phyloP scores from a whole-genome alignment of 2,113 vertebrate genomes.

The Antigone vipio region DNA sequence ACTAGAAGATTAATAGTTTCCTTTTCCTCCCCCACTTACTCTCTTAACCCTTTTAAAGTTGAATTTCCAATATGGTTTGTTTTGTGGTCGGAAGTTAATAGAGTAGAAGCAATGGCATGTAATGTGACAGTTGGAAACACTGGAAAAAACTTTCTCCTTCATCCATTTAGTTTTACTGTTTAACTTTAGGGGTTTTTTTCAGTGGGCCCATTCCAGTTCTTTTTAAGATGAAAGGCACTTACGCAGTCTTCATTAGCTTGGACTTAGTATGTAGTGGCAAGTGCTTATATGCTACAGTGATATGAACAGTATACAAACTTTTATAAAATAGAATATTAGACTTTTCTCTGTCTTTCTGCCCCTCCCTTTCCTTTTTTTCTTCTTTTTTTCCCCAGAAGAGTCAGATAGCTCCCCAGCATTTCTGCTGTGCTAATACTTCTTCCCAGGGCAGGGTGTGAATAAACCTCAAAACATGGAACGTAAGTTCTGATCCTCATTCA shows the following conservation, averaged over 20 bases:
- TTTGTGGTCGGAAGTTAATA: background rate
- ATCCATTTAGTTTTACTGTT: background rate
- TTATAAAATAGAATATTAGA: background rate
- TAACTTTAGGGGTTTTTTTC: background rate
- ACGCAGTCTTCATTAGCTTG: background rate
- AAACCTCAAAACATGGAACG: background rate
- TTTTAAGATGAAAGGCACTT: background rate
- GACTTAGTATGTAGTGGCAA: background rate
- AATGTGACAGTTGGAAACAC: background rate
- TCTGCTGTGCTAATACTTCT: background rate
- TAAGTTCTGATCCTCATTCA: background rate
- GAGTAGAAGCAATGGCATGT: background rate
- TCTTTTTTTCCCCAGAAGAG: background rate
- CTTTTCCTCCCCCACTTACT: background rate
- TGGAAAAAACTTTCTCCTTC: background rate
- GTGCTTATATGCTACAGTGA: background rate
- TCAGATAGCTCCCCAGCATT: background rate
- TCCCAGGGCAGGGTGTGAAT: background rate
- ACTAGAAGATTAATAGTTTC: background rate
- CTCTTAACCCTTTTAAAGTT: background rate
- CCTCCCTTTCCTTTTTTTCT: background rate
- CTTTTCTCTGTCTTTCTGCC: background rate
- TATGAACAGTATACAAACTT: background rate
- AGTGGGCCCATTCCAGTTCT: background rate
- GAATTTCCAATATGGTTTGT: background rate